A percentile compares a stretch with the other conserved stretches of the same genome.
Evolutionary conservation across 2,888 invertebrate genomes (phyloP).

Genomic region (Atrina japonica): DNA sequence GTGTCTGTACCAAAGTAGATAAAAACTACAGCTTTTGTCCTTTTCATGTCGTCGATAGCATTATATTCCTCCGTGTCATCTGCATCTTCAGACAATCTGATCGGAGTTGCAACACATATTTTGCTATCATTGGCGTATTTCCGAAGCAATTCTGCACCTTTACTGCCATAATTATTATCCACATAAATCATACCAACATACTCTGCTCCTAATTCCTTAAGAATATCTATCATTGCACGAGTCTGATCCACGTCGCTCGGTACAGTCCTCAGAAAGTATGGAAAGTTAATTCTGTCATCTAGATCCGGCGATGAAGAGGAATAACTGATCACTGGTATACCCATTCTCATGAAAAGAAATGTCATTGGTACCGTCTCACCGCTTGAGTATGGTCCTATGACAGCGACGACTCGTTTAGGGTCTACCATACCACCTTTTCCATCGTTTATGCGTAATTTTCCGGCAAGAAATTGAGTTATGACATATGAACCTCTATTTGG

Average conservation of each 20-base stretch:
- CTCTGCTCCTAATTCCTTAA: slow-evolving; percentile 66
- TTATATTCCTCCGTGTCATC: slow-evolving; percentile 46
- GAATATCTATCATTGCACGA: slow-evolving; percentile 64
- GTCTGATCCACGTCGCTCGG: slow-evolving; percentile 75
- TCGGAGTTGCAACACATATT: slow-evolving; percentile 68
- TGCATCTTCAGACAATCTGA: slow-evolving; percentile 55
- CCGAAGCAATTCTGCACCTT: slow-evolving; percentile 66
- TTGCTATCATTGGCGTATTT: slow-evolving; percentile 52
- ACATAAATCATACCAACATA: slow-evolving; percentile 73
- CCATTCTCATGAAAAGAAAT: slow-evolving; percentile 58
- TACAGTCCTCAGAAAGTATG: slow-evolving; percentile 74
- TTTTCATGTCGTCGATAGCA: slow-evolving; percentile 38
- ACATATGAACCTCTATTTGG: slow-evolving; percentile 50
- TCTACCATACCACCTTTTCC: slow-evolving; percentile 42
- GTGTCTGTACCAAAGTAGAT: slow-evolving; percentile 73
- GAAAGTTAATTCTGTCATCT: slow-evolving; percentile 68
- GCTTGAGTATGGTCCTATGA: slow-evolving; percentile 82
- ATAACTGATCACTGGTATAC: slow-evolving; percentile 71
- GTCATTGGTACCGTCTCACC: slow-evolving; percentile 68
- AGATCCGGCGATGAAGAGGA: slow-evolving; percentile 72
- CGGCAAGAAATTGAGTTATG: slow-evolving; percentile 55
- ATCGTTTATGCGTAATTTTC: slow-evolving; percentile 37
- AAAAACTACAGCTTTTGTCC: slow-evolving; percentile 63
- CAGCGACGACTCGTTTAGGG: slow-evolving; percentile 77
- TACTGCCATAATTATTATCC: slow-evolving; percentile 73